Conservation (phyloP, 2,113 vertebrate species). For the Hepsetus odoe region DNA sequence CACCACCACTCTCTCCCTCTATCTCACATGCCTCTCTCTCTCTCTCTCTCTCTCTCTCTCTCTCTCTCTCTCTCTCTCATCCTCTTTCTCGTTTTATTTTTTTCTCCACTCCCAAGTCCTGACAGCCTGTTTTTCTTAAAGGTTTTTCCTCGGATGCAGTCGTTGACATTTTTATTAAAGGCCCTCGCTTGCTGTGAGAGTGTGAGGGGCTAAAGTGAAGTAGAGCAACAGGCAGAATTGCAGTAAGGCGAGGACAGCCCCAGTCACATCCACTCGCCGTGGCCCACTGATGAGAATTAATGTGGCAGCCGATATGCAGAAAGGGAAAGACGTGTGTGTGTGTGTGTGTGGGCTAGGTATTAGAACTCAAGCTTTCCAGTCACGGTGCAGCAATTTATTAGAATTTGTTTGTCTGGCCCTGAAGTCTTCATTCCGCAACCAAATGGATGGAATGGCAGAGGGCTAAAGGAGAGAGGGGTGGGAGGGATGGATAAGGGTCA, state of each 20-base stretch:
- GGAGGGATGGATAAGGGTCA: conserved; percentile 50
- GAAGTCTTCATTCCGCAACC: conserved; percentile 76
- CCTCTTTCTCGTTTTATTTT: conserved; percentile 19
- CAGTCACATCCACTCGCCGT: conserved; percentile 55
- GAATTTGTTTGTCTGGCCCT: conserved; percentile 73
- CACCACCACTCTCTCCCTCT: neutral
- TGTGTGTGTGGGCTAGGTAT: conserved; percentile 3
- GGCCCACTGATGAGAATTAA: conserved; percentile 69
- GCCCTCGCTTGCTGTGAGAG: conserved; percentile 41
- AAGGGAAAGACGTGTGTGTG: conserved; percentile 26
- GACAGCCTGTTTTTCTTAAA: conserved; percentile 57
- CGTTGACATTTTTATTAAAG: conserved; percentile 72
- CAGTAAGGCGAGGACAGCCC: conserved; percentile 45
- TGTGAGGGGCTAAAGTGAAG: conserved; percentile 46
- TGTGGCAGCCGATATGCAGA: conserved; percentile 63
- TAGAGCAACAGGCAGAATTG: conserved; percentile 50
- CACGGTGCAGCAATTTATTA: conserved; percentile 69
- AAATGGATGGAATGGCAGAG: conserved; percentile 51
- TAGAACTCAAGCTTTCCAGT: conserved; percentile 67
- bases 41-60: conserved; percentile 11
- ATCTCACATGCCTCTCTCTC: no score
- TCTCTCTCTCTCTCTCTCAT: conserved; percentile 20
- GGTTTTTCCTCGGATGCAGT: conserved; percentile 62
- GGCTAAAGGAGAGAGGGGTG: neutral
- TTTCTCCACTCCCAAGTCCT: conserved; percentile 34